A percentile compares a stretch with the other conserved stretches of the same genome.
Evolutionary conservation across 2,888 invertebrate genomes (phyloP).

Genomic region (Sinelater perroti): DNA sequence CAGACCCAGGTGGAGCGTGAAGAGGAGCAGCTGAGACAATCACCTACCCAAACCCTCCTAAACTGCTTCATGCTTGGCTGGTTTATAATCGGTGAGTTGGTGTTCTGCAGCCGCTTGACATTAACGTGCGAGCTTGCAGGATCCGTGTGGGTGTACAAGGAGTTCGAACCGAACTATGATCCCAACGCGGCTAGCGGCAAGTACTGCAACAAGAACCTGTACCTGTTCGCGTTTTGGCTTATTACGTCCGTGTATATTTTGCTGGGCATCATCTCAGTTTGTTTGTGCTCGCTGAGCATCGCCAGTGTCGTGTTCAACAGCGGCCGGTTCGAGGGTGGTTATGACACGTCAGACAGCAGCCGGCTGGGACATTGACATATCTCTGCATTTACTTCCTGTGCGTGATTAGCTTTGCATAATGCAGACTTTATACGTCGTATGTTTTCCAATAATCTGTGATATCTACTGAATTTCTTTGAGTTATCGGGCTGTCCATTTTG

Average conservation of each 20-base stretch:
- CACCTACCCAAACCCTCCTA: conserved; percentile 65
- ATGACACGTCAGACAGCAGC: conserved; percentile 9
- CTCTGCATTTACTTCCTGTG: conserved; percentile 1
- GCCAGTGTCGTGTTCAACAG: conserved; percentile 57
- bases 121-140: conserved; percentile 59
- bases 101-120: not conserved
- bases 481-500: no score
- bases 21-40: conserved; percentile 64
- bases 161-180: conserved; percentile 69
- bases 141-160: conserved; percentile 75
- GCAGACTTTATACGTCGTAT: conserved; percentile 13
- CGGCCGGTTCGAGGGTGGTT: conserved; percentile 25
- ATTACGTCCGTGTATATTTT: conserved; percentile 71
- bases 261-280: conserved; percentile 63
- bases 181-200: conserved; percentile 55
- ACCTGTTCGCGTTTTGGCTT: conserved; percentile 76
- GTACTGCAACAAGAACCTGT: conserved; percentile 73
- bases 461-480: conserved; percentile 28
- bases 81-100: conserved; percentile 70
- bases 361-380: conserved; percentile 20
- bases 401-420: not conserved
- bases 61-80: conserved; percentile 73
- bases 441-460: conserved; percentile 37
- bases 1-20: conserved; percentile 65
- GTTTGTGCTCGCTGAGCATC: conserved; percentile 66